Base-by-base conservation (phyloP, 2,888 invertebrate species). In the Caenorhabditis macrosperma region DNA sequence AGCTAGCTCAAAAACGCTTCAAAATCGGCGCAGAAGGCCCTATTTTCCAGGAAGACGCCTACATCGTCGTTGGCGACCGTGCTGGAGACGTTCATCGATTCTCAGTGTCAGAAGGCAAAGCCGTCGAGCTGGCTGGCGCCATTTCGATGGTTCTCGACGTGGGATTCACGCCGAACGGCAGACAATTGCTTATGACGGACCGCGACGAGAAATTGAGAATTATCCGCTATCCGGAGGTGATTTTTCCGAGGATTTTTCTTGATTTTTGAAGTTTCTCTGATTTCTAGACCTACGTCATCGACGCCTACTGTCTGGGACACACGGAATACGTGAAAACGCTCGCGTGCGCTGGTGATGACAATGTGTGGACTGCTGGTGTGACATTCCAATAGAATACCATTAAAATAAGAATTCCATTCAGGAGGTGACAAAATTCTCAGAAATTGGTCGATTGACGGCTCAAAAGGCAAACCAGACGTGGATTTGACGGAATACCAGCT, bases 171-270 rank as follows among this genome's bases (percentile, higher is more conserved):
- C 48, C 68, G 2, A 77, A 82, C 26, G 82, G 80, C 17, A 75
- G 77, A 22, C 74, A 66, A 38, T 50, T 88, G 1, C 41, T 86
- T 7, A 81, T 83, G 66, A 83, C 85, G 6, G 88, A 88, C 54
- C 63, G 88, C 33, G 88, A 88, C 57, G 88, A 88, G 71, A 88
- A 88, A 77, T 55, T 88, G 20, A 77, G 87, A 50, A 71, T 86
- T n/a, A 67, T 81, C 35, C 59, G 85, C 12, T 87, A 86, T 74
- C 87, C 87, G 7, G 66, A 84, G 57, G 84, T 77, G 33, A 33
- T 33, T 33, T 33, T 33, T 41, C 41, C 3, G 4, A 41, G 1
- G 20, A 22, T 1, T 33, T n/a, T 24, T 46, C n/a, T 20, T 30
- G n/a, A 24, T 35, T 44, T 41, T 6, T 15, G 17, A 44, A 2